These are phyloP conservation scores for Pachyrhynchus sulphureomaculatus DNA, from an alignment of 1,140 invertebrate genomes.

Conservation along the genomic window DNA sequence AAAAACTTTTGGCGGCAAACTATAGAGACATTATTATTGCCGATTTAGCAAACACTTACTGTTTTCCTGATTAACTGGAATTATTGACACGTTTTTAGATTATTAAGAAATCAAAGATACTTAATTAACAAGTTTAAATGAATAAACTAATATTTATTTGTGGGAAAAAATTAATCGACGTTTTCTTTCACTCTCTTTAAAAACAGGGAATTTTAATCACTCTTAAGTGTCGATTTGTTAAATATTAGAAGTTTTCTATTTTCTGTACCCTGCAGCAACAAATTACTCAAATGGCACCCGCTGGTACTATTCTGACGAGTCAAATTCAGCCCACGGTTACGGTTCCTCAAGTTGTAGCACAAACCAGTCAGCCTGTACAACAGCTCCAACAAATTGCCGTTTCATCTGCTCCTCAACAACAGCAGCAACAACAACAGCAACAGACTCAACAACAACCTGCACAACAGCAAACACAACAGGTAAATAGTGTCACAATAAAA, in stretches of 20 bases:
- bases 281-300: constrained; percentile 53
- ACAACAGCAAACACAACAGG: constrained; percentile 2
- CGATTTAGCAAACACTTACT: no score
- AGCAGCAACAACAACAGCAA: constrained; percentile 39
- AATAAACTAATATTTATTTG: no score
- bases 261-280: constrained; percentile 29
- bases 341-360: constrained; percentile 42
- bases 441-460: not conserved
- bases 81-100: no score
- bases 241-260: not conserved
- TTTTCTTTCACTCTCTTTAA: no score
- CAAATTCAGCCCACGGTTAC: constrained; percentile 48
- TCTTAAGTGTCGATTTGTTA: not conserved
- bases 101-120: no score
- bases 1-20: no score
- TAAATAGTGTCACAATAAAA: not conserved
- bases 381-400: constrained; percentile 52
- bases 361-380: constrained; percentile 48
- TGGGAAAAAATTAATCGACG: no score
- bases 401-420: constrained; percentile 47
- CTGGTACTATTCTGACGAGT: constrained; percentile 53
- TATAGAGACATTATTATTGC: no score
- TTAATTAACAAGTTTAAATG: no score
- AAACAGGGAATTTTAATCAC: no score
- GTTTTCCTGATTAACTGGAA: no score